Base-by-base conservation (phyloP, 2,888 invertebrate genomes). In the Perdita meconis region DNA sequence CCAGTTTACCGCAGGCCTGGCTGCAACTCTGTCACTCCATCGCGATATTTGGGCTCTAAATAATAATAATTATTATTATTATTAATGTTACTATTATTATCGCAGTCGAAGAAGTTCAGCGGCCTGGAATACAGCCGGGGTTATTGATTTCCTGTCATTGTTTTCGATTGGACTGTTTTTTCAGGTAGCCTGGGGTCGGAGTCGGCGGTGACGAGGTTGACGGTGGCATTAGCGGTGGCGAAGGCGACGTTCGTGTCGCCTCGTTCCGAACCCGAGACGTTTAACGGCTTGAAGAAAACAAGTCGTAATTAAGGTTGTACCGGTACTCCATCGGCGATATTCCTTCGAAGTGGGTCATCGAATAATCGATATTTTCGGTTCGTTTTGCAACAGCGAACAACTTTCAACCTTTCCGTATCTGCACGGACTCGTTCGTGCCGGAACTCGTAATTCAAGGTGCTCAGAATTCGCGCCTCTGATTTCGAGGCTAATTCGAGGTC, bases 351-450 rank as follows among this genome's bases (percentile, higher is more conserved):
- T 80, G 65, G 80, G 80, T 73, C 85, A 75, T 80, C 80, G 83
- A 75, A 73, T 81, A 81, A 81, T 85, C 83, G 77, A 81, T 84
- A 79, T 72, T 83, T 84, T 83, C 71, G 78, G 61, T 55, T 34
- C 42, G 66, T 60, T 13, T 34, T 56, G 30, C 77, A 67, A 16
- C 57, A 53, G 38, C 50, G 55, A 66, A 70, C 55, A 64, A 71
- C 79, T 74, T 80, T 80, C 75, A 76, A 81, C 76, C 84, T 81
- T 84, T 82, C 53, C 65, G n/a, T 69, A 67, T 60, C 26, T 12
- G 44, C 50, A 44, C 73, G 47, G 42, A 50, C 24, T 42, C 47
- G 57, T 60, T 82, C 71, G 84, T 71, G 76, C 57, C 64, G 80
- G 57, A 63, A 38, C 64, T 64, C 78, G 71, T 78, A 70, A 84